Base-by-base conservation (phyloP, 2,797 vertebrate species). In the Bovichtus diacanthus region DNA sequence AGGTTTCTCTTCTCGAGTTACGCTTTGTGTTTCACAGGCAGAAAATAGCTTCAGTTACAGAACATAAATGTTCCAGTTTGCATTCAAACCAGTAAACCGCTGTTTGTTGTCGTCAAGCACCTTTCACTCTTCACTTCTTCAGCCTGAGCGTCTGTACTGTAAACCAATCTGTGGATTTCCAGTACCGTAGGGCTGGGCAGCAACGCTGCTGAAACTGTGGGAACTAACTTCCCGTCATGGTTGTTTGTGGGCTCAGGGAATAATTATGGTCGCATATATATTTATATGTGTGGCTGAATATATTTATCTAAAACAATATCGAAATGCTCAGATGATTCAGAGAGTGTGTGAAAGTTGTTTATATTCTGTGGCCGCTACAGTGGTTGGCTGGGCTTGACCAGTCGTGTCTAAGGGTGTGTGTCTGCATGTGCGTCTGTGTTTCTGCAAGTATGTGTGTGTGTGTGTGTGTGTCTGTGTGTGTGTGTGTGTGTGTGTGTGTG, bases 311-410 rank as follows among this genome's bases (percentile, higher is more conserved):
- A 87, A 89, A 89, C 93, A 92, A 93, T 89, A 91, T 88, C 90
- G 91, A 91, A 90, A 87, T 21, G 87, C 87, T 91, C 77, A 87
- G 86, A 91, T 93, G 92, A 92, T 92, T 93, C 92, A 88, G 78
- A 80, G 86, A 92, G 91, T 91, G 92, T 93, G 92, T 92, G 87
- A 91, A 90, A 91, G 91, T 91, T 94, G 93, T 94, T 94, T 93
- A 93, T 91, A 90, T 93, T 92, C 87, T 90, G 93, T 18, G 93
- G 92, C 75, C 3, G 70, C 79, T 74, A 47, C 41, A n/a, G 88
- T 44, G 87, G 91, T 84, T 63, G 76, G 79, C 83, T 90, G 89
- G 84, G 88, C 87, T 84, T 87, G 88, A 93, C 91, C 91, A 86
- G 89, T 88, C 74, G 56, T 90, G 87, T 92, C 84, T 84, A 44